These are phyloP conservation scores for Blomia tropicalis DNA, from an alignment of 2,888 invertebrate genomes.

Conservation along the genomic window DNA sequence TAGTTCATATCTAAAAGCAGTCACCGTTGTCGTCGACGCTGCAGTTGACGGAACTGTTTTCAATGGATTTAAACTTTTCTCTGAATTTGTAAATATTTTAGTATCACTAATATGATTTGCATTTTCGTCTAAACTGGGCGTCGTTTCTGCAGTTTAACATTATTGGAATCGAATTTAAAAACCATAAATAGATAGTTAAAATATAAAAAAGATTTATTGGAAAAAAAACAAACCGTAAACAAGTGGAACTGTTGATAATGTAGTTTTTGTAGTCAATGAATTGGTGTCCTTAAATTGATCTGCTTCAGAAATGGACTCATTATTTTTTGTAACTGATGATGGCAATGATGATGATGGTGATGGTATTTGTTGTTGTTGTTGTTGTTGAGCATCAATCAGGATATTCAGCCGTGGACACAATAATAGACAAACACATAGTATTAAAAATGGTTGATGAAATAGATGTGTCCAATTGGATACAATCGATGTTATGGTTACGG, in stretches of 20 bases:
- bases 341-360: neutral
- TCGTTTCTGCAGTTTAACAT: neutral
- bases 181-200: neutral
- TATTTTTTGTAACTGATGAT: neutral
- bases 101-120: neutral
- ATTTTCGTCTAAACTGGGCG: neutral
- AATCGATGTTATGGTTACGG: no score
- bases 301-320: neutral
- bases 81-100: neutral
- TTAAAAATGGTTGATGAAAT: conserved; percentile 4
- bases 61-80: neutral
- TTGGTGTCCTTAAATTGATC: neutral
- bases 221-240: neutral
- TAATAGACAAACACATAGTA: neutral
- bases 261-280: neutral
- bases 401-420: no score
- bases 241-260: neutral
- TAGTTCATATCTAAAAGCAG: neutral
- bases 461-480: neutral
- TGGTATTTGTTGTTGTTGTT: neutral
- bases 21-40: no score
- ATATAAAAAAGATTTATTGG: neutral
- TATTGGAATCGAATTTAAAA: neutral
- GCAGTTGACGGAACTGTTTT: no score
- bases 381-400: neutral